Percentiles rank a stretch among this genome's conserved stretches.
These are phyloP conservation scores for Hypselothyrea guttata DNA, from an alignment of 2,888 invertebrate species.

Conservation along the genomic window DNA sequence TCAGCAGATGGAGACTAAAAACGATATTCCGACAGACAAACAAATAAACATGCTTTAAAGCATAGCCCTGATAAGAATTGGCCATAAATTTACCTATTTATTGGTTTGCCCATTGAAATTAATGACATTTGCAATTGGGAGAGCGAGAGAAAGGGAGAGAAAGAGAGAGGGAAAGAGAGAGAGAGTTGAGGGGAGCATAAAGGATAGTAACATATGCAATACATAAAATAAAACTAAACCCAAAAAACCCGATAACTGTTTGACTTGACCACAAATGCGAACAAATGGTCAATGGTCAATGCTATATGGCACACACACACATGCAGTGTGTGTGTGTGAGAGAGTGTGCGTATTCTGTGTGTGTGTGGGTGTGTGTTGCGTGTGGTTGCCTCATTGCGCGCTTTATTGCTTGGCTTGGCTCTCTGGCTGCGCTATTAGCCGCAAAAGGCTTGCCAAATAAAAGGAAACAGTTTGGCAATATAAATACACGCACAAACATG, in stretches of 20 bases:
- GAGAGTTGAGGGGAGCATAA: slow-evolving; percentile 18
- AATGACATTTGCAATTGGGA: slow-evolving; percentile 8
- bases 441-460: slow-evolving; percentile 62
- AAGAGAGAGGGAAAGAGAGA: neutral
- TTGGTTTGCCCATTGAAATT: neutral
- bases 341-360: neutral
- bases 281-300: slow-evolving; percentile 43
- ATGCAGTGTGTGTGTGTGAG: neutral
- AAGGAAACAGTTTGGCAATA: slow-evolving; percentile 48
- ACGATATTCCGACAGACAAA: too few species aligned
- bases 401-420: slow-evolving; percentile 40
- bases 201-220: slow-evolving; percentile 36
- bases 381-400: slow-evolving; percentile 37
- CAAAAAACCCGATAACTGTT: slow-evolving; percentile 38
- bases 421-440: slow-evolving; percentile 55
- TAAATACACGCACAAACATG: slow-evolving; percentile 16
- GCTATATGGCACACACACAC: slow-evolving; percentile 7
- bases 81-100: neutral
- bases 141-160: slow-evolving; percentile 4
- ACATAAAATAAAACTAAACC: slow-evolving; percentile 33
- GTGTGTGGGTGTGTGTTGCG: slow-evolving; percentile 3
- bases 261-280: slow-evolving; percentile 42
- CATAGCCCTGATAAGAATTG: neutral
- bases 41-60: slow-evolving; percentile 1
- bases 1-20: too few species aligned